Evolutionary conservation across 2,888 invertebrate genomes (phyloP).

Genomic region (Dichetophora obliterata): DNA sequence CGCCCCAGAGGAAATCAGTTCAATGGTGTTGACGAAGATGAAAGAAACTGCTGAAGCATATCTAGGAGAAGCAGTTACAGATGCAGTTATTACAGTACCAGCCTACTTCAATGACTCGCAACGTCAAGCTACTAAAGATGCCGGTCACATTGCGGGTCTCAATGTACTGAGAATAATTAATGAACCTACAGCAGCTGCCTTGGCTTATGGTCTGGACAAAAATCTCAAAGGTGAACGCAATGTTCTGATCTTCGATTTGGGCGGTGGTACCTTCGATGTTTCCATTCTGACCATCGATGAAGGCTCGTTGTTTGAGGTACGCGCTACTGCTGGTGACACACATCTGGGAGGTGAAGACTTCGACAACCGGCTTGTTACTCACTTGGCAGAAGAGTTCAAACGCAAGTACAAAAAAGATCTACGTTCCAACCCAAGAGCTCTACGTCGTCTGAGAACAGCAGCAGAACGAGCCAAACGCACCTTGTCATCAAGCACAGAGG

Average conservation of each 20-base stretch:
- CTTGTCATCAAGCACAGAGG: slow-evolving; percentile 83
- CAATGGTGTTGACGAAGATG: slow-evolving; percentile 94
- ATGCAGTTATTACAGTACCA: slow-evolving; percentile 91
- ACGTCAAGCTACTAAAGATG: slow-evolving; percentile 92
- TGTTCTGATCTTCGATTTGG: slow-evolving; percentile 76
- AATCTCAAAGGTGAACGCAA: slow-evolving; percentile 85
- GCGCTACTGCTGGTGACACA: slow-evolving; percentile 93
- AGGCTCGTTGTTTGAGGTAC: slow-evolving; percentile 88
- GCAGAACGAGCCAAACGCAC: slow-evolving; percentile 85
- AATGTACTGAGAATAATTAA: slow-evolving; percentile 93
- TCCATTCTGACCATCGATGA: slow-evolving; percentile 95
- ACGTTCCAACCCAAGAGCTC: slow-evolving; percentile 74
- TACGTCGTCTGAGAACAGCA: slow-evolving; percentile 79
- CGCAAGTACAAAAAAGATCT: slow-evolving; percentile 81
- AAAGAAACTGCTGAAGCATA: slow-evolving; percentile 92
- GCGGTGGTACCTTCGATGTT: slow-evolving; percentile 95
- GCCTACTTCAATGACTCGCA: slow-evolving; percentile 93
- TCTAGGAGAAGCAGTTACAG: slow-evolving; percentile 84
- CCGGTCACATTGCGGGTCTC: slow-evolving; percentile 89
- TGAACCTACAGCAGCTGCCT: slow-evolving; percentile 92
- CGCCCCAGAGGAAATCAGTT: slow-evolving; percentile 90
- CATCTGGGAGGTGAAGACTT: slow-evolving; percentile 93
- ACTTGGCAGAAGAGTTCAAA: slow-evolving; percentile 89
- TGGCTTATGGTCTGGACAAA: slow-evolving; percentile 91
- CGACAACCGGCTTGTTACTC: slow-evolving; percentile 87